These are phyloP conservation scores for Montipora sp. DNA, from an alignment of 64 coral and sea anemone genomes.

Conservation along the genomic window DNA sequence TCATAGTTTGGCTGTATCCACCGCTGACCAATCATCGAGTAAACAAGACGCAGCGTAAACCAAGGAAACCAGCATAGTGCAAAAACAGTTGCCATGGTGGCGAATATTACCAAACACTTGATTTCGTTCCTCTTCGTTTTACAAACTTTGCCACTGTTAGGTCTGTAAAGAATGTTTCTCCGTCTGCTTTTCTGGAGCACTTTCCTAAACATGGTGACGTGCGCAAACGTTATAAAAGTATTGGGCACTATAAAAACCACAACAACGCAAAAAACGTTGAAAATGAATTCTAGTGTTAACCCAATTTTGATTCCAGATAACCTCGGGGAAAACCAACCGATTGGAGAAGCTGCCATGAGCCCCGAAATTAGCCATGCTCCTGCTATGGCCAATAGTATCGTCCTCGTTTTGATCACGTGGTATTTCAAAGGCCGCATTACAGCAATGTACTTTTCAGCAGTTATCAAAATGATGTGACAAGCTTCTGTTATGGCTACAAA, in stretches of 20 bases:
- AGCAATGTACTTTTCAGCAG: conserved; percentile 41
- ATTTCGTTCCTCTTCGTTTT: conserved; percentile 19
- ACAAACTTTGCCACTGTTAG: neutral
- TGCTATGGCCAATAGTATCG: neutral
- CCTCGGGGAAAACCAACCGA: conserved; percentile 4
- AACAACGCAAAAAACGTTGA: conserved; percentile 28
- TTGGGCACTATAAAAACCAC: neutral
- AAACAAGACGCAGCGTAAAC: conserved; percentile 22
- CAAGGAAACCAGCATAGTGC: conserved; percentile 26
- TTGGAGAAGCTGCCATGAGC: neutral
- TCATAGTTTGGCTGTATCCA: neutral
- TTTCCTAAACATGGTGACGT: conserved; percentile 26
- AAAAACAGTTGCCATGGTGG: conserved; percentile 25
- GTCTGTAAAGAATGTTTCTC: neutral
- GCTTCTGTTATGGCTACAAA: conserved; percentile 35
- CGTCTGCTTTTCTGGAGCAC: neutral
- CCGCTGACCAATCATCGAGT: neutral
- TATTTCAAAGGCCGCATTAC: conserved; percentile 18
- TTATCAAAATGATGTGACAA: conserved; percentile 27
- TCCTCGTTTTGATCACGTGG: conserved; percentile 32
- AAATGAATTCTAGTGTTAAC: neutral
- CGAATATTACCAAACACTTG: conserved; percentile 19
- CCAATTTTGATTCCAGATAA: neutral
- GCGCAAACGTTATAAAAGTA: neutral
- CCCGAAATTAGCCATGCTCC: conserved; percentile 8